A percentile compares a stretch with the other conserved stretches of the same genome.
Conservation (phyloP, 1,140 invertebrate species). For the Mactra quadrangularis region DNA sequence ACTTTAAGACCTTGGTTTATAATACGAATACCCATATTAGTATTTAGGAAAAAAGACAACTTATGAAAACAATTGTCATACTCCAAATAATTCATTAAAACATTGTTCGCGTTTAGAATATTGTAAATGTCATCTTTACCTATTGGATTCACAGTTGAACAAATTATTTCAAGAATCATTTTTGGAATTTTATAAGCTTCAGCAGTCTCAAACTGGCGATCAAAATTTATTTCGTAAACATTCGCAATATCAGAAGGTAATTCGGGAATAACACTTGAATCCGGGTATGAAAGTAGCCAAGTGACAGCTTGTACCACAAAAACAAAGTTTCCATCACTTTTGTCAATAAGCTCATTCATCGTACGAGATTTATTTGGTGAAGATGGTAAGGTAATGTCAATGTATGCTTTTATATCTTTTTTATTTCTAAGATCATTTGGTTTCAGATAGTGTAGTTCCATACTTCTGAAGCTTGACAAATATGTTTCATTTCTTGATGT, state of each 20-base stretch:
- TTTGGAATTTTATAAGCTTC: background rate
- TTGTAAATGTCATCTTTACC: background rate
- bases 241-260: constrained; percentile 19
- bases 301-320: constrained; percentile 23
- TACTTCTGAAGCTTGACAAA: background rate
- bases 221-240: constrained; percentile 51
- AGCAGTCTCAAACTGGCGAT: constrained; percentile 1
- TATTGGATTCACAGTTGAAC: constrained; percentile 21
- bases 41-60: constrained; percentile 3
- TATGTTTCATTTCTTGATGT: constrained; percentile 19
- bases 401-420: constrained; percentile 17
- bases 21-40: background rate
- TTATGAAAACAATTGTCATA: background rate
- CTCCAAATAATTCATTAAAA: background rate
- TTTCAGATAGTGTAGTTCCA: constrained; percentile 4
- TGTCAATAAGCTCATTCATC: background rate
- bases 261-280: background rate
- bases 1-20: background rate
- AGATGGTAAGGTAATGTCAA: constrained; percentile 1
- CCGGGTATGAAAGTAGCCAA: background rate
- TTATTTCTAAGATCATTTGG: constrained; percentile 11
- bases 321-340: constrained; percentile 44
- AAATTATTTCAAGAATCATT: constrained; percentile 9
- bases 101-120: background rate
- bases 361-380: background rate